phyloP scores from a whole-genome alignment of 2,797 vertebrate species.

The Numenius phaeopus region DNA sequence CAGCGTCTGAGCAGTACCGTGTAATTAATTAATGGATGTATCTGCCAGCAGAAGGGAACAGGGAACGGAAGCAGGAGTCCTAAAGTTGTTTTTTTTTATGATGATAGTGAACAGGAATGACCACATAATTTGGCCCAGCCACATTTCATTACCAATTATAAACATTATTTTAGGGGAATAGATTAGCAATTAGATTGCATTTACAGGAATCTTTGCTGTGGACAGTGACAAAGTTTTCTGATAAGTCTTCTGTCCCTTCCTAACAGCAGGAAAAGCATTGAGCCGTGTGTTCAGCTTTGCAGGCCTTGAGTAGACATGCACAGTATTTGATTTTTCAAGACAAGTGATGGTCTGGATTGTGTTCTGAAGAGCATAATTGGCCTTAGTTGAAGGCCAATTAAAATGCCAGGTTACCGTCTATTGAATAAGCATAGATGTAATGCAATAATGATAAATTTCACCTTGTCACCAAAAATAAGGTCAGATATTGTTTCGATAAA shows the following conservation, averaged over 20 bases:
- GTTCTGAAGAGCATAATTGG: background rate
- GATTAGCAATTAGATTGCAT: background rate
- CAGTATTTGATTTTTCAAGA: background rate
- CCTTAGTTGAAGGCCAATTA: background rate
- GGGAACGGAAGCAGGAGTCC: background rate
- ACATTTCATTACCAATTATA: background rate
- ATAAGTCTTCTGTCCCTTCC: background rate
- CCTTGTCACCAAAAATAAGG: background rate
- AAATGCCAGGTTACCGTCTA: background rate
- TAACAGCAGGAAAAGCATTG: background rate
- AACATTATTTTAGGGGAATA: background rate
- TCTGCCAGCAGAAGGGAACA: background rate
- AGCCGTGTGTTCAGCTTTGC: background rate
- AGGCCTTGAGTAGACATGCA: background rate
- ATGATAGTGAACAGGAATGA: background rate
- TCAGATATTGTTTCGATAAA: background rate
- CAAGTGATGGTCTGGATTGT: background rate
- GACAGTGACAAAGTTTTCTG: background rate
- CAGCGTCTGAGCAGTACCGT: background rate
- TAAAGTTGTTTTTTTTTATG: background rate
- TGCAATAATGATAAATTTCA: background rate
- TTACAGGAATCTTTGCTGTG: background rate
- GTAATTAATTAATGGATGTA: background rate
- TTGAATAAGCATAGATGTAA: background rate
- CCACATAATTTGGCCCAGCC: background rate